Evolutionary conservation across 1,140 invertebrate genomes (phyloP).

Genomic region (Meloidogyne hapla): DNA sequence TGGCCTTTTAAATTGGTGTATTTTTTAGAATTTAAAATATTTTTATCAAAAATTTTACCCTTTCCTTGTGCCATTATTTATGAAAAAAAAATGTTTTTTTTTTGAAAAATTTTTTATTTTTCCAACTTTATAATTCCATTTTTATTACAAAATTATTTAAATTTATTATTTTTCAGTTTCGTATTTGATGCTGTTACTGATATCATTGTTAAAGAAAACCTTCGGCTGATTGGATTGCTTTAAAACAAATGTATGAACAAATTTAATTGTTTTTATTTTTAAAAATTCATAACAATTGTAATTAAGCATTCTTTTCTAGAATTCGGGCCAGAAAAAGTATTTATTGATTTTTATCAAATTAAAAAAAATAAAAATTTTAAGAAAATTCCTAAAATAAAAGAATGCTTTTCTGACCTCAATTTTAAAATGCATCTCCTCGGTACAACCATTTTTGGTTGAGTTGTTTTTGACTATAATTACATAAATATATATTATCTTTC

Average conservation of each 20-base stretch:
- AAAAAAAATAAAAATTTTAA: neutral
- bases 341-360: no score
- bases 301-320: neutral
- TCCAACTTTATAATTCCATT: no score
- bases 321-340: no score
- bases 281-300: no score
- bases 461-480: neutral
- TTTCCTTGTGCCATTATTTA: no score
- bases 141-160: no score
- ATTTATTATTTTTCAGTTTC: constrained; percentile 18
- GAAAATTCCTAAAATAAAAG: neutral
- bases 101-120: no score
- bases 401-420: neutral
- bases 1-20: no score
- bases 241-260: constrained; percentile 10
- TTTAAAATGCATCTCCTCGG: neutral
- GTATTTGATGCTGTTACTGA: constrained; percentile 99
- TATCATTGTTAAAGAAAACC: constrained; percentile 98
- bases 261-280: no score
- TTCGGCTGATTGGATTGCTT: constrained; percentile 73
- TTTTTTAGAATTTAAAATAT: no score
- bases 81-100: no score
- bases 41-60: no score
- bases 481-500: neutral
- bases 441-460: neutral